These are phyloP conservation scores for Coremacera marginata DNA, from an alignment of 2,888 invertebrate species.

Conservation along the genomic window DNA sequence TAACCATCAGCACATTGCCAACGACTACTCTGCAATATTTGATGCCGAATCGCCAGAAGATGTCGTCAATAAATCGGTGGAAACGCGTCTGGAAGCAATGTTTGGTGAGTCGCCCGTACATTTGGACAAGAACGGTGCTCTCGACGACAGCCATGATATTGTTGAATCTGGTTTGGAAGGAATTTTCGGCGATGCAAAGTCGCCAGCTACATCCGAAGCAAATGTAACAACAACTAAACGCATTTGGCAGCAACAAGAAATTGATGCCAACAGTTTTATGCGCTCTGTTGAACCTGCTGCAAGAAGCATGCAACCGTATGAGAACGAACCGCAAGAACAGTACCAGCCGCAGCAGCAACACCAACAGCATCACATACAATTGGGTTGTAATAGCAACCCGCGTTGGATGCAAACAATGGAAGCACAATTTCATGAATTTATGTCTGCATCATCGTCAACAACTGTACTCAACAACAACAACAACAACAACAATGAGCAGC, in stretches of 20 bases:
- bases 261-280: constrained; percentile 49
- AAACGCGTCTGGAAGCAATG: constrained; percentile 68
- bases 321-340: constrained; percentile 43
- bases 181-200: constrained; percentile 65
- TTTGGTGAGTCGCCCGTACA: constrained; percentile 68
- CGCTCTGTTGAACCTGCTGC: constrained; percentile 33
- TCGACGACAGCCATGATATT: constrained; percentile 56
- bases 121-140: constrained; percentile 45
- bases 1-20: constrained; percentile 55
- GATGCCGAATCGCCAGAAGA: constrained; percentile 61
- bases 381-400: constrained; percentile 63
- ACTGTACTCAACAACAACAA: constrained; percentile 9
- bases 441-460: constrained; percentile 51
- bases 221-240: constrained; percentile 40
- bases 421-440: constrained; percentile 64
- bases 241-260: constrained; percentile 57
- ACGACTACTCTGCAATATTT: constrained; percentile 62
- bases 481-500: constrained; percentile 7
- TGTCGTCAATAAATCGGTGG: constrained; percentile 67
- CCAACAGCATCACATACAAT: constrained; percentile 62
- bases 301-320: not conserved
- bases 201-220: constrained; percentile 46
- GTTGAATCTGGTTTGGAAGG: constrained; percentile 68
- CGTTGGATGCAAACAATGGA: constrained; percentile 68
- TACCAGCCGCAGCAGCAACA: constrained; percentile 43